Base-by-base conservation (phyloP, 1,140 invertebrate species). In the Aphelenchoides avenae region DNA sequence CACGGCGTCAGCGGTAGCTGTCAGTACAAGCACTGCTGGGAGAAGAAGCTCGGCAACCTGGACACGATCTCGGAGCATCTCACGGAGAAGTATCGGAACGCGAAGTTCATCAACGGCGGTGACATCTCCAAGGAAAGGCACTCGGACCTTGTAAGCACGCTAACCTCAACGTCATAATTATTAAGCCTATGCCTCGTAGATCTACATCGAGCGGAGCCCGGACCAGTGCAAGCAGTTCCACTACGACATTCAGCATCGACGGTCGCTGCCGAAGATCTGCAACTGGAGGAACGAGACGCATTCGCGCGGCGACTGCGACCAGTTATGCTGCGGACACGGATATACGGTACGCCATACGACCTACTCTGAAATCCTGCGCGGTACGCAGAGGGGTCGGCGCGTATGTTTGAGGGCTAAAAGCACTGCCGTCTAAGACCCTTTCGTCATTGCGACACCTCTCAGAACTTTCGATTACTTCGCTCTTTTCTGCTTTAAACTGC, bases 1-100 rank as follows among this genome's bases (percentile, higher is more conserved):
- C 91, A 94, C 76, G 91, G 91, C 9, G 90, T 94, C 79, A 91
- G 88, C 0, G 91, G 90, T 0, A 91, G 89, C 1, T 94, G 91
- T 79, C 90, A 89, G 41, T 84, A 91, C 53, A 84, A 88, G 44
- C 89, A 92, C 3, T 95, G 91, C 76, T 94, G 91, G 91, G n/a
- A n/a, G n/a, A 83, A 89, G 64, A 86, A 87, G 63, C 80, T 93
- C 59, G 85, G 87, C 1, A 80, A 85, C 15, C 86, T 91, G 64
- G 80, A 86, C 20, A 84, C 86, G n/a, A 86, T 92, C 59, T 87
- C 86, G 0, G 84, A 87, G 47, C 85, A 85, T 1, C 79, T 90
- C 7, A 82, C 83, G 27, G 83, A 85, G 11, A 79, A 86, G 64
- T 89, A 59, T 6, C 31, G 41, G 4, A 70, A 62, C 7, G 60